phyloP scores from a whole-genome alignment of 2,888 invertebrate genomes.

The Drosophila parthenogenetica region DNA sequence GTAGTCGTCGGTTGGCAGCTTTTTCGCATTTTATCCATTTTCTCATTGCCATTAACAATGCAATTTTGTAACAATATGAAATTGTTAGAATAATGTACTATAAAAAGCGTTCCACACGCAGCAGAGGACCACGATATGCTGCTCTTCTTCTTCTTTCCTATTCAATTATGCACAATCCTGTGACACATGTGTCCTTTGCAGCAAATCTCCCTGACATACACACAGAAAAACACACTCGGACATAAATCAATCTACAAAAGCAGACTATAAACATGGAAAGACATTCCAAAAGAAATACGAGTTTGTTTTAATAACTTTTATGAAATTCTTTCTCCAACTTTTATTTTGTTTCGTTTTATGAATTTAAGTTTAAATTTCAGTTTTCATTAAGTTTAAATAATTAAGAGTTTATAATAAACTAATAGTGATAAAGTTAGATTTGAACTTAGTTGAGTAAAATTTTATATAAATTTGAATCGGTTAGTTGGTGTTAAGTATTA shows the following conservation, averaged over 20 bases:
- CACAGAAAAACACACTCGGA: constrained; percentile 10
- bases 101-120: constrained; percentile 34
- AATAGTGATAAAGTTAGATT: too few species aligned
- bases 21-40: neutral
- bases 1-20: constrained; percentile 22
- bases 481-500: too few species aligned
- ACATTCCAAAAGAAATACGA: constrained; percentile 16
- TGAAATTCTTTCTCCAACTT: neutral
- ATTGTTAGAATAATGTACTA: constrained; percentile 30
- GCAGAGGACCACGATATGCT: constrained; percentile 11
- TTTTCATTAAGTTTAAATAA: too few species aligned
- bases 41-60: constrained; percentile 57
- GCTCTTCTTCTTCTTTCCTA: constrained; percentile 12
- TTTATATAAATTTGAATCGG: too few species aligned
- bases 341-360: neutral
- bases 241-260: constrained; percentile 59
- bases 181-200: constrained; percentile 31
- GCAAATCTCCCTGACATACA: constrained; percentile 4
- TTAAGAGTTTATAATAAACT: too few species aligned
- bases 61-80: constrained; percentile 51
- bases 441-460: too few species aligned
- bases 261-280: constrained; percentile 27
- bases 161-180: constrained; percentile 65
- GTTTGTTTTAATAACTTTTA: neutral
- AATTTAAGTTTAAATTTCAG: neutral